Conservation (phyloP, 2,888 invertebrate species). For the Deilephila elpenor region DNA sequence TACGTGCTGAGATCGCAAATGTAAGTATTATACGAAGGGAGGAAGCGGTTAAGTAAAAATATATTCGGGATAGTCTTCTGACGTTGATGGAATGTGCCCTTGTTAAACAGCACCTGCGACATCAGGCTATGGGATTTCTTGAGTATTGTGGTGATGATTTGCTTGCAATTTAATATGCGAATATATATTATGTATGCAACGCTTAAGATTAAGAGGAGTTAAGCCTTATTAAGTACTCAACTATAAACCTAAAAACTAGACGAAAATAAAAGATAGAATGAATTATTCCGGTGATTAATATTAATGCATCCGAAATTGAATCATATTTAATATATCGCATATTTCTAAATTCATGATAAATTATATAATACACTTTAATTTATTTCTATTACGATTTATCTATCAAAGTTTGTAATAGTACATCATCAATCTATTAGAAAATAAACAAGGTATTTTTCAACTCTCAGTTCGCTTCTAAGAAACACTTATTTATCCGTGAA, state of each 20-base stretch:
- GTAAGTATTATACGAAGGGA: constrained; percentile 51
- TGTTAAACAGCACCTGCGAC: constrained; percentile 16
- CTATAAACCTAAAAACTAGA: no score
- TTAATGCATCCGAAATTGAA: no score
- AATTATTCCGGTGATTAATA: no score
- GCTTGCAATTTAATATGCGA: no score
- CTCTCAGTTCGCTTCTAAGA: neutral
- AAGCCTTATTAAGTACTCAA: no score
- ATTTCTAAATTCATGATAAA: no score
- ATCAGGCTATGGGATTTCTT: neutral
- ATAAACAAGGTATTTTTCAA: neutral
- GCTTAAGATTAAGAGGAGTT: no score
- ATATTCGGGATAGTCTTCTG: constrained; percentile 35
- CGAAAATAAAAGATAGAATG: no score
- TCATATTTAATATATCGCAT: no score
- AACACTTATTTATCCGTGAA: neutral
- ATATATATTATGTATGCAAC: no score
- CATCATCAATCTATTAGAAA: neutral
- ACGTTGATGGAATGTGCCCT: constrained; percentile 30
- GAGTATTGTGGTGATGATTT: no score
- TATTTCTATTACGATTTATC: neutral
- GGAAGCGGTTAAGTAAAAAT: constrained; percentile 45
- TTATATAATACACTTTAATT: no score
- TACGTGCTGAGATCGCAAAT: constrained; percentile 52
- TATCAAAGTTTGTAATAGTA: neutral